Evolutionary conservation across 2,797 vertebrate genomes (phyloP).

Genomic region (Sebastes oblongus): DNA sequence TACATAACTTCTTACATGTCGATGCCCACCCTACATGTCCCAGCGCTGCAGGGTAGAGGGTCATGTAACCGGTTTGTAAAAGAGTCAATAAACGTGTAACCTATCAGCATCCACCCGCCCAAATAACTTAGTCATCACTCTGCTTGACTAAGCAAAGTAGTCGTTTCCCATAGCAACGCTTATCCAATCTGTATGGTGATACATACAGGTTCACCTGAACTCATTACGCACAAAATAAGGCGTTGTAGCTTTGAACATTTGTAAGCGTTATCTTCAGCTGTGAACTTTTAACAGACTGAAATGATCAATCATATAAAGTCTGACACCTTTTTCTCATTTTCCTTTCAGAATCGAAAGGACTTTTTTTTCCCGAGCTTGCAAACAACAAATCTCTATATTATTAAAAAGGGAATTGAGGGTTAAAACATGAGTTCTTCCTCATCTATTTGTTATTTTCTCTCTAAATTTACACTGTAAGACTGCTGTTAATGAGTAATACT

Average conservation of each 20-base stretch:
- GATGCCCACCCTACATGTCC: not conserved
- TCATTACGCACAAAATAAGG: not conserved
- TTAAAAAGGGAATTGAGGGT: not conserved
- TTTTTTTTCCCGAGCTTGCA: no score
- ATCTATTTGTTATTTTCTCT: not conserved
- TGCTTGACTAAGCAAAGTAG: not conserved
- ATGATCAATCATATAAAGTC: not conserved
- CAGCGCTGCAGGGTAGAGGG: not conserved
- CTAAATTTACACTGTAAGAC: not conserved
- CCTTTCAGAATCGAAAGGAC: not conserved
- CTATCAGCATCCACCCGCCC: slow-evolving; percentile 1
- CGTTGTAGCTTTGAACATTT: not conserved
- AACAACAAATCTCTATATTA: not conserved
- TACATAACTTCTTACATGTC: not conserved
- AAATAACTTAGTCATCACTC: not conserved
- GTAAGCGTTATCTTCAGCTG: not conserved
- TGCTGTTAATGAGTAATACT: not conserved
- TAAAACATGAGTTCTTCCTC: not conserved
- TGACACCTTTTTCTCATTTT: not conserved
- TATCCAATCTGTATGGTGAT: not conserved
- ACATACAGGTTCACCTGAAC: not conserved
- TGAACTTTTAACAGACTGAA: not conserved
- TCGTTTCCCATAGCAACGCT: slow-evolving; percentile 8
- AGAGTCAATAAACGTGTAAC: not conserved
- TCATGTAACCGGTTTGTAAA: slow-evolving; percentile 10